Percentiles rank a stretch among this genome's conserved stretches.
Evolutionary conservation across 2,888 invertebrate genomes (phyloP).

Genomic region (Congeria kusceri): DNA sequence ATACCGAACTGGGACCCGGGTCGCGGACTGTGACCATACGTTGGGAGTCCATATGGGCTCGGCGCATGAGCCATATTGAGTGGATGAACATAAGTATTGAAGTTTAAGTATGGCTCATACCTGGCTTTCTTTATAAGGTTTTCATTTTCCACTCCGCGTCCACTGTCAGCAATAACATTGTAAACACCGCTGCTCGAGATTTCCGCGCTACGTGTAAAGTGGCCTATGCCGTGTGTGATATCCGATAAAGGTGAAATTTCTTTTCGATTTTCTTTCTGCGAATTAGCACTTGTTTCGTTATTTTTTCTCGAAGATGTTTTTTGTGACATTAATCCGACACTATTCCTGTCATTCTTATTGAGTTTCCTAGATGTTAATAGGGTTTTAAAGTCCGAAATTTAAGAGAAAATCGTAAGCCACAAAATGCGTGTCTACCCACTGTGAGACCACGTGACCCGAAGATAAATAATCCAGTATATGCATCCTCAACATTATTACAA

Average conservation of each 20-base stretch:
- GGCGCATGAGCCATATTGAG: background rate
- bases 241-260: slow-evolving; percentile 1
- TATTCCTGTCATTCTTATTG: too few relatives aligned
- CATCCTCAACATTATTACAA: too few relatives aligned
- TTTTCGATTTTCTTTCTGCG: slow-evolving; percentile 2
- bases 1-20: slow-evolving; percentile 1
- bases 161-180: too few relatives aligned
- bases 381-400: too few relatives aligned
- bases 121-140: too few relatives aligned
- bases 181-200: background rate
- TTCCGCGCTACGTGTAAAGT: background rate
- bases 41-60: background rate
- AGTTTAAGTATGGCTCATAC: too few relatives aligned
- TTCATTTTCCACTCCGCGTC: too few relatives aligned
- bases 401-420: background rate
- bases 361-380: too few relatives aligned
- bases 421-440: background rate
- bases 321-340: too few relatives aligned
- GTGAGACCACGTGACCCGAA: too few relatives aligned
- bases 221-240: background rate
- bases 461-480: too few relatives aligned
- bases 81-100: background rate
- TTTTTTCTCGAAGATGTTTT: background rate
- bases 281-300: background rate
- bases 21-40: background rate